phyloP scores from a whole-genome alignment of 2,888 invertebrate species.

The Ennomos quercinarius region DNA sequence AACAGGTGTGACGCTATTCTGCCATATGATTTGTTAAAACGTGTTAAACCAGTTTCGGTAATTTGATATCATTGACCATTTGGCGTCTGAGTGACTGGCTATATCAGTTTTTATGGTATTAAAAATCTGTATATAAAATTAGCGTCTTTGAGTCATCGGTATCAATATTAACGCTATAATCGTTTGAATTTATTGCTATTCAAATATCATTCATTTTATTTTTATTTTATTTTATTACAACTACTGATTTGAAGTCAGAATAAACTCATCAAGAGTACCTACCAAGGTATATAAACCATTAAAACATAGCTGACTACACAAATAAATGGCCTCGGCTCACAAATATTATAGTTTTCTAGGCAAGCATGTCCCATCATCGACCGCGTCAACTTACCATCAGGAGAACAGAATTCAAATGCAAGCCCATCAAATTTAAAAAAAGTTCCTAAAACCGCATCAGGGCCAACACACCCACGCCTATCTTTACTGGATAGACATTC shows the following conservation, averaged over 20 bases:
- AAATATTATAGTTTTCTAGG: too few species aligned
- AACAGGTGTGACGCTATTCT: slow-evolving; percentile 48
- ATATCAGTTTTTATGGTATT: slow-evolving; percentile 30
- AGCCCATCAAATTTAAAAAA: too few species aligned
- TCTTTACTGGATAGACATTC: too few species aligned
- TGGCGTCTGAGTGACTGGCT: slow-evolving; percentile 41
- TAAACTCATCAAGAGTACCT: not conserved
- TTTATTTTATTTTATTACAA: slow-evolving; percentile 4
- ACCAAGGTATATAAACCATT: too few species aligned
- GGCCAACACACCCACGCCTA: too few species aligned
- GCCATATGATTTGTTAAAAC: slow-evolving; percentile 43
- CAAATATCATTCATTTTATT: slow-evolving; percentile 8
- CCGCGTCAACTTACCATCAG: too few species aligned
- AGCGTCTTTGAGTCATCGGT: slow-evolving; percentile 27
- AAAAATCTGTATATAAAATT: slow-evolving; percentile 19
- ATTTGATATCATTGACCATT: slow-evolving; percentile 42
- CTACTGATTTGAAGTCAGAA: slow-evolving; percentile 4
- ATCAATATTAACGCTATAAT: slow-evolving; percentile 19
- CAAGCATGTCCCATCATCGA: too few species aligned
- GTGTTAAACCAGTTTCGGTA: slow-evolving; percentile 36
- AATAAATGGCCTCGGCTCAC: too few species aligned
- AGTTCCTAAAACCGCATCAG: too few species aligned
- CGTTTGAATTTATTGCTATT: slow-evolving; percentile 21
- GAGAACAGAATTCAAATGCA: too few species aligned
- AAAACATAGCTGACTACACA: too few species aligned